phyloP scores from a whole-genome alignment of 2,888 invertebrate species.

The Hemithea aestivaria region DNA sequence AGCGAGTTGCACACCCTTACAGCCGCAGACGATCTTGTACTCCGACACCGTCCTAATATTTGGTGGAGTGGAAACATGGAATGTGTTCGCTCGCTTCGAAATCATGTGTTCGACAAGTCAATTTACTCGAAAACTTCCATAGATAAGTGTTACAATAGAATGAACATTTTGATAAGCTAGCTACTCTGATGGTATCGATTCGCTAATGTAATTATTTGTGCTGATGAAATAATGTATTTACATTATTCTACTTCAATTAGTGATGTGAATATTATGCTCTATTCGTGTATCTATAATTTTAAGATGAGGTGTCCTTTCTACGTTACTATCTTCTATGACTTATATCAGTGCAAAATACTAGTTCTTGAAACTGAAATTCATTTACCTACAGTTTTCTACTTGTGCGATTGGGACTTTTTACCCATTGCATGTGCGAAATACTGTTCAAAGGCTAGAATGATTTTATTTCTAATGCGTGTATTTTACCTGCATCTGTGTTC shows the following conservation, averaged over 20 bases:
- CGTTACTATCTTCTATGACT: no score
- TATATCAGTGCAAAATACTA: no score
- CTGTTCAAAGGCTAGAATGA: neutral
- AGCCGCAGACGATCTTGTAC: conserved; percentile 31
- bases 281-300: no score
- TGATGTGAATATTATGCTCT: neutral
- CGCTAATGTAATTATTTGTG: conserved; percentile 13
- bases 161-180: conserved; percentile 26
- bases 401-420: no score
- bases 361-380: no score
- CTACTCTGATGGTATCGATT: conserved; percentile 17
- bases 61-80: conserved; percentile 51
- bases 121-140: conserved; percentile 18
- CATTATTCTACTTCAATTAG: conserved; percentile 1
- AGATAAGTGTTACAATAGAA: conserved; percentile 24
- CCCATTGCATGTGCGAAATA: no score
- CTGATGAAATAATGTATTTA: conserved; percentile 6
- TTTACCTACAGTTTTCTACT: no score
- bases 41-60: conserved; percentile 42
- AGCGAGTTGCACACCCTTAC: conserved; percentile 43
- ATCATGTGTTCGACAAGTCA: conserved; percentile 35
- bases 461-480: conserved; percentile 1
- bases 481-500: no score
- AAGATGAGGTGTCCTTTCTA: no score
- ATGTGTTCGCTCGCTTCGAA: conserved; percentile 44